These are phyloP conservation scores for Copidosoma aretas DNA, from an alignment of 2,888 invertebrate genomes.

Conservation along the genomic window DNA sequence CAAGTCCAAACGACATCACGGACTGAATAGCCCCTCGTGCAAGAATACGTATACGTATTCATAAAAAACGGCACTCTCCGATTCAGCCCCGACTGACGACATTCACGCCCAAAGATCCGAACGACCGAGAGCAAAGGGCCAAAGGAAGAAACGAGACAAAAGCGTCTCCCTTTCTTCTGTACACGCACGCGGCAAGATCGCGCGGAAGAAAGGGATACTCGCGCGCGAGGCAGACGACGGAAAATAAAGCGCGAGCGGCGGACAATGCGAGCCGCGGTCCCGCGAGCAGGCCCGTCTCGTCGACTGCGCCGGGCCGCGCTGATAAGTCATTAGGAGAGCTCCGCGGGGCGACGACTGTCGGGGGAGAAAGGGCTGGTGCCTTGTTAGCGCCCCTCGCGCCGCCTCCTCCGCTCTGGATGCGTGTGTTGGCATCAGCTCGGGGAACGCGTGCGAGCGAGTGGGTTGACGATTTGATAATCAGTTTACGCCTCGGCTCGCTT, in stretches of 20 bases:
- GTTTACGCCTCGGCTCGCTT: no score
- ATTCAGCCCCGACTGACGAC: no score
- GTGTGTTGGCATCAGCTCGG: background rate
- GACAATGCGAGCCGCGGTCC: slow-evolving; percentile 18
- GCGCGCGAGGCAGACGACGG: slow-evolving; percentile 2
- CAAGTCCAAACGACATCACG: no score
- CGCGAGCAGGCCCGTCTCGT: slow-evolving; percentile 43
- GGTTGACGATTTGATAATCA: slow-evolving; percentile 32
- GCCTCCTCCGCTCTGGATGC: slow-evolving; percentile 21
- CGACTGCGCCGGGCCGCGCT: slow-evolving; percentile 55
- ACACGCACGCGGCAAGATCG: no score
- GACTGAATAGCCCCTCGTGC: no score
- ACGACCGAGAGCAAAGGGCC: no score
- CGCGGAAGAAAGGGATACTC: background rate
- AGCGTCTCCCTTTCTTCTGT: no score
- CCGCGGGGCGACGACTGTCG: slow-evolving; percentile 44
- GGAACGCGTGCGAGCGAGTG: no score
- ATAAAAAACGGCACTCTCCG: no score
- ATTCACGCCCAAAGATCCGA: no score
- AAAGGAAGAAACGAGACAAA: no score
- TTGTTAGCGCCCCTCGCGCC: slow-evolving; percentile 58
- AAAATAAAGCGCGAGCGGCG: background rate
- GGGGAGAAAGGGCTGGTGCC: slow-evolving; percentile 44
- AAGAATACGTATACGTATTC: no score
- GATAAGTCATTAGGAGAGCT: slow-evolving; percentile 60